A percentile compares a stretch with the other conserved stretches of the same genome.
Conservation (phyloP, 1,140 invertebrate species). For the Drosophila teissieri region DNA sequence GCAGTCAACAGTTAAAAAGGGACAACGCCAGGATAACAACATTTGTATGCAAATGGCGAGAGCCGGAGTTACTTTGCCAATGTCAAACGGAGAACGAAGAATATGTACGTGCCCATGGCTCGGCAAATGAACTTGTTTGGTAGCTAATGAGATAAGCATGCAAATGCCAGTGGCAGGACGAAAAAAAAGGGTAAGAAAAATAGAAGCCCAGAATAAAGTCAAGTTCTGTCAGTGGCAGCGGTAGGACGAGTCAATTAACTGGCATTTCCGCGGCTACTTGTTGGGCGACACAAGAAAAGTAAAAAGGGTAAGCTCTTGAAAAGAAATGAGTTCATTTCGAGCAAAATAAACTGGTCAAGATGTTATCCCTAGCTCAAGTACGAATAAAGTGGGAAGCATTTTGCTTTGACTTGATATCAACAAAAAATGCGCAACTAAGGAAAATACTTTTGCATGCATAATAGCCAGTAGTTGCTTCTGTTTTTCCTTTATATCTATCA, state of each 20-base stretch:
- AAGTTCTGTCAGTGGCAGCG: conserved; percentile 33
- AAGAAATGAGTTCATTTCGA: conserved; percentile 12
- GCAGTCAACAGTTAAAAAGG: conserved; percentile 64
- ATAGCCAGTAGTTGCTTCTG: conserved; percentile 1
- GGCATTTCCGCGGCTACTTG: conserved; percentile 39
- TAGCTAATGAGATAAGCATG: conserved; percentile 78
- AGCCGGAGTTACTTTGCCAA: conserved; percentile 37
- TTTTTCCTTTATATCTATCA: background rate
- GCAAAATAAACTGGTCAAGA: conserved; percentile 23
- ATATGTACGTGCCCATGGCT: conserved; percentile 44
- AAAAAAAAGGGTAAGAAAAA: conserved; percentile 21
- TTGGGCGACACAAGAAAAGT: conserved; percentile 7
- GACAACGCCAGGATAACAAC: conserved; percentile 51
- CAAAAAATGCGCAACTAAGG: background rate
- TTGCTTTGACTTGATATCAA: background rate
- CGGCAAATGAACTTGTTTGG: conserved; percentile 78
- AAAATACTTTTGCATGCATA: background rate
- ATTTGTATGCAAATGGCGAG: conserved; percentile 72
- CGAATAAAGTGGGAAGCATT: background rate
- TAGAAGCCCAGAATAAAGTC: conserved; percentile 24
- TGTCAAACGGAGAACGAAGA: conserved; percentile 45
- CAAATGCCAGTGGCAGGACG: conserved; percentile 48
- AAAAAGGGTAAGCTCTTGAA: conserved; percentile 16
- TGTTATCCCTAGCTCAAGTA: conserved; percentile 18
- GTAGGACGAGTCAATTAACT: conserved; percentile 63